Evolutionary conservation across 2,797 vertebrate genomes (phyloP), one percentile per base, ranked within the genome.

Genomic region (Cyprinella venusta): DNA sequence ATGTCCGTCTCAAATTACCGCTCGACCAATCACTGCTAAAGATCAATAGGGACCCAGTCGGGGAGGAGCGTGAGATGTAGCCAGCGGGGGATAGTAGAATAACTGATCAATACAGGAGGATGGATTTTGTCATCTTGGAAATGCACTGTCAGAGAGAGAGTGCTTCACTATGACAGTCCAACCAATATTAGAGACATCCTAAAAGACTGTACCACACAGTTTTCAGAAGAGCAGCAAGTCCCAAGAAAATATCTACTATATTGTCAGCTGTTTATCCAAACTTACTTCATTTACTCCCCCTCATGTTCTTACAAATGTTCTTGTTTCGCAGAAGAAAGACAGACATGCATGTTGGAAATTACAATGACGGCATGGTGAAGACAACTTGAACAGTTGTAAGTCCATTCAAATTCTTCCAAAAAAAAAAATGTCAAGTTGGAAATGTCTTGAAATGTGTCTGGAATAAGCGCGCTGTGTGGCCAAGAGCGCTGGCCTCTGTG

Each of bases 11-110:
- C 92, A 92, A 92, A 95, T 96, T 93, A 93, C 90, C 88, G 91
- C 94, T 91, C 96, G 90, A 96, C 95, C 93, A 95, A 96, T 97
- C 96, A 96, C 93, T 78, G 69, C 87, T 77, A 88, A 89, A 93
- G 95, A 97, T 97, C 97, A 94, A 96, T 96, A 95, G 90, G 89
- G 90, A 96, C 94, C 93, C 48, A 90, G 89, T 92, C 93, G 91
- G 91, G 91, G 89, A 92, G 91, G 89, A 93, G 92, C 91, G 84
- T 88, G 90, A 91, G 86, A 79, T 91, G 91, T 89, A 90, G 93
- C 91, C 81, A 80, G 86, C 81, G 92, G 91, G 94, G 93, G 91
- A 93, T 91, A 88, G 91, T 93, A 91, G 92, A 95, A 95, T 93
- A 94, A 95, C 94, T 94, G 93, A 94, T 96, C 95, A 93, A 95